Percentiles rank a stretch among this genome's conserved stretches.
phyloP scores from a whole-genome alignment of 2,888 invertebrate species.

The Nymphalis c-album region DNA sequence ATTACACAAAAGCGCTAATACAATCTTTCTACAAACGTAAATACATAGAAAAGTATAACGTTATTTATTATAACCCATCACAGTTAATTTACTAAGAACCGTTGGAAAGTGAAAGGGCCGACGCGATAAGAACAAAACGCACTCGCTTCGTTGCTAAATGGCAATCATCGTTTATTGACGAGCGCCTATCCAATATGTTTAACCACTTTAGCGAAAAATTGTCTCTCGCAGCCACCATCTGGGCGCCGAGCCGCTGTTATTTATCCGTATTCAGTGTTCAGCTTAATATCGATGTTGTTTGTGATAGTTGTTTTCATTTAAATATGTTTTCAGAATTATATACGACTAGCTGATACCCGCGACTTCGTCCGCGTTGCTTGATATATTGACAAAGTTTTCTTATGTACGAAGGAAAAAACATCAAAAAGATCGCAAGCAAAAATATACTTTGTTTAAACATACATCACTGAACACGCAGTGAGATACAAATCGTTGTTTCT shows the following conservation, averaged over 20 bases:
- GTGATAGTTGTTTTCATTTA: background rate
- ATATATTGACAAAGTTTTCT: no score
- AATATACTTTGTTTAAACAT: no score
- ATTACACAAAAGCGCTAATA: no score
- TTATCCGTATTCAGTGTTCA: constrained; percentile 15
- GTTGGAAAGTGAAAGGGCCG: constrained; percentile 40
- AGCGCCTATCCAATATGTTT: constrained; percentile 71
- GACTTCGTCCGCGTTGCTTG: no score
- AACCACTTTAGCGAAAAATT: constrained; percentile 79
- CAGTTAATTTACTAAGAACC: constrained; percentile 23
- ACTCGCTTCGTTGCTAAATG: constrained; percentile 42
- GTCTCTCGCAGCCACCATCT: constrained; percentile 73
- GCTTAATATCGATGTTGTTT: background rate
- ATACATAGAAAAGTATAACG: background rate
- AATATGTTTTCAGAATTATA: background rate
- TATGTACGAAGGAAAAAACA: no score
- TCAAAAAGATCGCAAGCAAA: no score
- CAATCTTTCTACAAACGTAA: background rate
- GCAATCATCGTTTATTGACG: constrained; percentile 61
- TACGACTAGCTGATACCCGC: no score
- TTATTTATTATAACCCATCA: constrained; percentile 13
- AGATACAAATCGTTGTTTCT: no score
- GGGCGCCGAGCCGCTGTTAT: constrained; percentile 31
- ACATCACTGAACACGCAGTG: no score
- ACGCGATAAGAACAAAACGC: constrained; percentile 18